A percentile compares a stretch with the other conserved stretches of the same genome.
Conservation (phyloP, 2,113 vertebrate species). For the Peromyscus californicus region DNA sequence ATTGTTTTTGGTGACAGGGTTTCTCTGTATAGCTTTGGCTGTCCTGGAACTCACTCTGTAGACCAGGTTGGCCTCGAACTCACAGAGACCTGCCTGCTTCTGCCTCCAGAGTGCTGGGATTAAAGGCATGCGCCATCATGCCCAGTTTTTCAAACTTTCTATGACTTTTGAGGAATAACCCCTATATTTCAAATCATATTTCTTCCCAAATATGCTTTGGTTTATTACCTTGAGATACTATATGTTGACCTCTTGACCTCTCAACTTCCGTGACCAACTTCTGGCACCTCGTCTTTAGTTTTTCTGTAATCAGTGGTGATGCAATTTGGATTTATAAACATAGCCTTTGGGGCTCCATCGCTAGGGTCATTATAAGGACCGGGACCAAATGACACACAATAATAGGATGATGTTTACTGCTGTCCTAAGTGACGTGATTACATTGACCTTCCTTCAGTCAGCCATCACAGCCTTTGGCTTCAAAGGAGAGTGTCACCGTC, state of each 20-base stretch:
- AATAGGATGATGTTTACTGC: background rate
- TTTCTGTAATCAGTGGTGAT: background rate
- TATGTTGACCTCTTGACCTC: background rate
- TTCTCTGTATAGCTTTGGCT: no score
- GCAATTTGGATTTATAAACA: background rate
- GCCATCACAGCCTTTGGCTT: background rate
- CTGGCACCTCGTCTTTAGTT: background rate
- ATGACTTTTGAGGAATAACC: background rate
- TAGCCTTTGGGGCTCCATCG: background rate
- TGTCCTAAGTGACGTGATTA: background rate
- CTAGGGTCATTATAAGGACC: background rate
- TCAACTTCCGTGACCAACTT: background rate
- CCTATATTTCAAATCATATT: background rate
- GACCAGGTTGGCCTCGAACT: no score
- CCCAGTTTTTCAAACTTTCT: background rate
- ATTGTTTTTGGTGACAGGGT: no score
- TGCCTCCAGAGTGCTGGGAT: no score
- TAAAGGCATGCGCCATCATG: background rate
- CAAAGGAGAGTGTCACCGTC: background rate
- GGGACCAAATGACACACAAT: background rate
- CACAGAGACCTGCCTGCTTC: no score
- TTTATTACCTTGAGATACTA: background rate
- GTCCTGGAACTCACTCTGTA: no score
- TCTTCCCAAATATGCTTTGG: background rate
- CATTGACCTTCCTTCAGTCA: background rate